phyloP scores from a whole-genome alignment of 2,113 vertebrate species.

The Chelonoidis abingdonii region DNA sequence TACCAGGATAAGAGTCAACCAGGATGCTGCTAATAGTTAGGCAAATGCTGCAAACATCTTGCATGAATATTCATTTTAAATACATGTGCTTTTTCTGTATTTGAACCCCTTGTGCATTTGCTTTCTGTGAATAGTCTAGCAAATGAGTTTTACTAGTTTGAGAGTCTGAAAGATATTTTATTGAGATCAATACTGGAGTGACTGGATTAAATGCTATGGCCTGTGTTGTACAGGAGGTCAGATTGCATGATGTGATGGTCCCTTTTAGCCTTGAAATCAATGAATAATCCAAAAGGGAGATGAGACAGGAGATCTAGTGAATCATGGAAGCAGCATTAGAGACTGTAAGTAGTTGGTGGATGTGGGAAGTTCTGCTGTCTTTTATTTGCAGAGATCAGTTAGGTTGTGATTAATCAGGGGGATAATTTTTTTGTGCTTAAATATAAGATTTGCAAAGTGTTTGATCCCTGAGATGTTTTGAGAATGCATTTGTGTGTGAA shows the following conservation, averaged over 20 bases:
- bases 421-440: not conserved
- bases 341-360: not conserved
- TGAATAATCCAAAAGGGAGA: not conserved
- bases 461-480: conserved; percentile 1
- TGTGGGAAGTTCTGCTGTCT: not conserved
- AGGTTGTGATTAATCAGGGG: not conserved
- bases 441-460: conserved; percentile 24
- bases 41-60: not conserved
- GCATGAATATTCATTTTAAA: not conserved
- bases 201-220: not conserved
- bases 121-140: not conserved
- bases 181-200: not conserved
- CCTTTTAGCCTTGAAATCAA: not conserved
- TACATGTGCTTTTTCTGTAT: not conserved
- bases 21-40: not conserved
- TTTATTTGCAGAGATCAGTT: not conserved
- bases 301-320: accelerated
- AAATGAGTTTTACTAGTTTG: not conserved
- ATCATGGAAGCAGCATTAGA: not conserved
- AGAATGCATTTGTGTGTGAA: not conserved
- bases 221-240: not conserved
- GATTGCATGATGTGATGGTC: not conserved
- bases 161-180: not conserved
- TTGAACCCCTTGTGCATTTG: not conserved
- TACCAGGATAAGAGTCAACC: accelerated